phyloP scores from a whole-genome alignment of 1,140 invertebrate species.

The Caenorhabditis elegans region WBcel235 BX284602.5:8673001-8673500 shows the following conservation, averaged over 20 bases:
- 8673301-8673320: neutral
- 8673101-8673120: conserved; percentile 7
- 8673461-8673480: no score
- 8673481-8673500: no score
- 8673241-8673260: conserved; percentile 79
- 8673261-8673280: conserved; percentile 88
- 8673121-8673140: neutral
- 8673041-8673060: conserved; percentile 60
- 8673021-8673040: conserved; percentile 55
- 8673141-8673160: neutral
- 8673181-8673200: conserved; percentile 93
- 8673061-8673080: conserved; percentile 62
- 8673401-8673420: no score
- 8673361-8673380: no score
- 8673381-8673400: no score
- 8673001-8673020: conserved; percentile 17
- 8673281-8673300: conserved; percentile 82
- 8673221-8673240: conserved; percentile 87
- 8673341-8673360: no score
- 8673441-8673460: no score
- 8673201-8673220: conserved; percentile 90
- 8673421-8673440: no score
- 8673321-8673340: no score
- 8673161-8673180: conserved; percentile 72
- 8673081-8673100: conserved; percentile 54